Evolutionary conservation across 2,113 vertebrate species (phyloP).

Genomic region (Camelus dromedarius): DNA sequence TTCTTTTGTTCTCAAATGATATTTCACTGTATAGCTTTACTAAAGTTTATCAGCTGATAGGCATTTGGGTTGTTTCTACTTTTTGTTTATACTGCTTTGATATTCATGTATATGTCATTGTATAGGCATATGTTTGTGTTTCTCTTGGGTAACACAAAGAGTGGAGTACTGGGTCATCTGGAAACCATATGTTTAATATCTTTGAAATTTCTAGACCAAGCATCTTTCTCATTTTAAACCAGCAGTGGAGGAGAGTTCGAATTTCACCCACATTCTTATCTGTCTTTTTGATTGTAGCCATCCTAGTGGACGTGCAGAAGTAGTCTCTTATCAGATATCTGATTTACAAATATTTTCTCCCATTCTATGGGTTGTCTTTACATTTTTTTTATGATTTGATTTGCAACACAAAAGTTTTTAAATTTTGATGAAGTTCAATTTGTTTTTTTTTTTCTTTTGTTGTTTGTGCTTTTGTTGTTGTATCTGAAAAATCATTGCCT

Average conservation of each 20-base stretch:
- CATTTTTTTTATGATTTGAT: background rate
- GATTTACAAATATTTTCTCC: conserved; percentile 10
- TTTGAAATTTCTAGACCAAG: background rate
- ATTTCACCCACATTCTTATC: background rate
- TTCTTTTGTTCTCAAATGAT: background rate
- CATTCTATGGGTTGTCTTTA: background rate
- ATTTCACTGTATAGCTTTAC: background rate
- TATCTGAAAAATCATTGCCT: background rate
- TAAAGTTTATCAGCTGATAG: background rate
- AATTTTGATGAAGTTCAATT: background rate
- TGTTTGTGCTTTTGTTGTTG: background rate
- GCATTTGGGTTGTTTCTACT: background rate
- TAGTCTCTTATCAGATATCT: background rate
- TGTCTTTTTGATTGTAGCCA: background rate
- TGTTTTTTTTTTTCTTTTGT: background rate
- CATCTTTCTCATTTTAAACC: background rate
- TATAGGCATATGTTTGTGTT: background rate
- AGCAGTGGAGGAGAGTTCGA: background rate
- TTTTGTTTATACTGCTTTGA: background rate
- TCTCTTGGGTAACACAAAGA: background rate
- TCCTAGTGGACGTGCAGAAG: background rate
- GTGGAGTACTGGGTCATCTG: background rate
- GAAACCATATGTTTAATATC: background rate
- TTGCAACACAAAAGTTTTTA: background rate
- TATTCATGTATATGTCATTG: background rate